phyloP scores from a whole-genome alignment of 2,113 vertebrate genomes.

The Lipotes vexillifer region DNA sequence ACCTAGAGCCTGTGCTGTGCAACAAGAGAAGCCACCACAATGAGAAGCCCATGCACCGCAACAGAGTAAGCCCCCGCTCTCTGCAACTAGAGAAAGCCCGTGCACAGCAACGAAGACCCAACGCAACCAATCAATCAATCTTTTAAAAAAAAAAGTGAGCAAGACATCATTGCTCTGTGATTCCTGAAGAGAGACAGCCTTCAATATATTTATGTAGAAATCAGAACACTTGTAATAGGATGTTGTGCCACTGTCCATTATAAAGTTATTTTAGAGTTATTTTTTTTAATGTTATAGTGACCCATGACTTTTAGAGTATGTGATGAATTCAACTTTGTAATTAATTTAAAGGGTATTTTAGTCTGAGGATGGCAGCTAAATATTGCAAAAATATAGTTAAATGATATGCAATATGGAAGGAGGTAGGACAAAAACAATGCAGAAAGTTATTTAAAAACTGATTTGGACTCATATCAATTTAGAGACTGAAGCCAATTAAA shows the following conservation, averaged over 20 bases:
- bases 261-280: not conserved
- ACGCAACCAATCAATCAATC: no score
- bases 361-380: not conserved
- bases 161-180: not conserved
- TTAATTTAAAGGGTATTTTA: slow-evolving; percentile 11
- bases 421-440: not conserved
- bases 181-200: not conserved
- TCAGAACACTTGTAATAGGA: not conserved
- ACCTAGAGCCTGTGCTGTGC: no score
- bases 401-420: not conserved
- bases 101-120: no score
- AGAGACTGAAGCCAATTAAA: slow-evolving; percentile 57
- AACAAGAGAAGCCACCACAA: no score
- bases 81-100: no score
- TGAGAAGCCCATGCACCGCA: no score
- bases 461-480: slow-evolving; percentile 38
- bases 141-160: not conserved
- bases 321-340: not conserved
- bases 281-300: not conserved
- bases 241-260: not conserved
- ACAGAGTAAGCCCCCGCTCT: no score
- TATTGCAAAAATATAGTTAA: not conserved
- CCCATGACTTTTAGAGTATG: not conserved
- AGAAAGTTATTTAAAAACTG: slow-evolving; percentile 38
- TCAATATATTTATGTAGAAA: not conserved